Evolutionary conservation across 2,888 invertebrate genomes (phyloP).

Genomic region (Tiliacea aurago): DNA sequence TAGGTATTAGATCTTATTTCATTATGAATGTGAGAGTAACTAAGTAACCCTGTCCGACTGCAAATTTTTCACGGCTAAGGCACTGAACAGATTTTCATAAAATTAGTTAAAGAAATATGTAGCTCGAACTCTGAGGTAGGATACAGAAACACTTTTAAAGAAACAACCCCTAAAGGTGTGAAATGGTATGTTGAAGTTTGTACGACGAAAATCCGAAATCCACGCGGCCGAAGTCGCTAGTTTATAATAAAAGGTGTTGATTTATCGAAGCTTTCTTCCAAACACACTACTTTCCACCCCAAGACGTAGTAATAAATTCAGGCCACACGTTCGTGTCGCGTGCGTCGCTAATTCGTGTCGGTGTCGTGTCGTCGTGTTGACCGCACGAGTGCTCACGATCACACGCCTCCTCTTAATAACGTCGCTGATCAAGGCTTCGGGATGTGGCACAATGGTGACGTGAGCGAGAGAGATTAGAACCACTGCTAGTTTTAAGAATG

Average conservation of each 20-base stretch:
- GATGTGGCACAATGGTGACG: slow-evolving; percentile 5
- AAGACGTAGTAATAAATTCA: slow-evolving; percentile 53
- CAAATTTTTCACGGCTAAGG: background rate
- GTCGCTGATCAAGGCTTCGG: slow-evolving; percentile 62
- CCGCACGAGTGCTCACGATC: slow-evolving; percentile 67
- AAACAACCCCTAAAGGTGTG: background rate
- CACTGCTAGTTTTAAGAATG: background rate
- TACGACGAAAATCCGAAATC: background rate
- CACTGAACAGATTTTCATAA: background rate
- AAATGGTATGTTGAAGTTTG: background rate
- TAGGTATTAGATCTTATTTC: background rate
- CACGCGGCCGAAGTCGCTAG: background rate
- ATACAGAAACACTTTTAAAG: background rate
- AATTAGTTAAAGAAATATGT: background rate
- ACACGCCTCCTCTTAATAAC: slow-evolving; percentile 66
- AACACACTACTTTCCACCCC: background rate
- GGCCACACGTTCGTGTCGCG: slow-evolving; percentile 42
- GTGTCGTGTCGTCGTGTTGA: slow-evolving; percentile 54
- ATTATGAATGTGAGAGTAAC: background rate
- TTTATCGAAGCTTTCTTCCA: slow-evolving; percentile 12
- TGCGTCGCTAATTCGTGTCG: slow-evolving; percentile 58
- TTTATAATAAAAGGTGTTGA: background rate
- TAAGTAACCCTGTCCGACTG: background rate
- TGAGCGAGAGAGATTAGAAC: slow-evolving; percentile 18
- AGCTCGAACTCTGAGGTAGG: background rate